A percentile compares a stretch with the other conserved stretches of the same genome.
Evolutionary conservation across 2,888 invertebrate genomes (phyloP).

Genomic region (Lasius platythorax): DNA sequence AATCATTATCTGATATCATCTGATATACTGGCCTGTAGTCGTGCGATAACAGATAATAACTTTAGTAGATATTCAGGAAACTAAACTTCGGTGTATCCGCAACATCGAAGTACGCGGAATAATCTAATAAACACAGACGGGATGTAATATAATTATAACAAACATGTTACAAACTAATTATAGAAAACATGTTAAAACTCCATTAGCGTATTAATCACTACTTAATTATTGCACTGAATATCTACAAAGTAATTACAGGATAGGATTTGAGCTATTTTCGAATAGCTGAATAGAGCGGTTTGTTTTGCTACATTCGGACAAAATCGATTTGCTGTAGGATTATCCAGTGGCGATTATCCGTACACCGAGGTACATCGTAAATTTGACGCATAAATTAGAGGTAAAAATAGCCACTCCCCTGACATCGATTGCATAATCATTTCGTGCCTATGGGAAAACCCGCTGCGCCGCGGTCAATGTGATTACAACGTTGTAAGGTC

Average conservation of each 20-base stretch:
- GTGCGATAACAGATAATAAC: conserved; percentile 44
- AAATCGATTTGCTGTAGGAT: conserved; percentile 41
- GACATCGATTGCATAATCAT: conserved; percentile 45
- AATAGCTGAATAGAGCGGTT: background rate
- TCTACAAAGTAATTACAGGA: conserved; percentile 14
- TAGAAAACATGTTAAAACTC: conserved; percentile 1
- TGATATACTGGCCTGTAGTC: background rate
- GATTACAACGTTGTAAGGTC: conserved; percentile 32
- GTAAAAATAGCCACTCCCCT: conserved; percentile 28
- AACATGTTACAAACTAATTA: background rate
- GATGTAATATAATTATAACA: background rate
- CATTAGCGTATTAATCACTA: conserved; percentile 8
- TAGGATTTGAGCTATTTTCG: conserved; percentile 10
- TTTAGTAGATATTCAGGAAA: conserved; percentile 39
- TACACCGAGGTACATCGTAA: conserved; percentile 23
- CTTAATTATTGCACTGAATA: conserved; percentile 5
- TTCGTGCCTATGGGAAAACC: conserved; percentile 42
- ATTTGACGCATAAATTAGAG: conserved; percentile 40
- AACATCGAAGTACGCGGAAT: conserved; percentile 20
- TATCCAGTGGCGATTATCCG: conserved; percentile 27
- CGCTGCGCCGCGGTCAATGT: background rate
- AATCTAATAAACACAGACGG: conserved; percentile 18
- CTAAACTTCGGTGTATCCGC: conserved; percentile 27
- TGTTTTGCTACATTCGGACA: conserved; percentile 20
- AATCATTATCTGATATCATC: conserved; percentile 42